Conservation (phyloP, 2,888 invertebrate genomes). For the Andrena hattorfiana region DNA sequence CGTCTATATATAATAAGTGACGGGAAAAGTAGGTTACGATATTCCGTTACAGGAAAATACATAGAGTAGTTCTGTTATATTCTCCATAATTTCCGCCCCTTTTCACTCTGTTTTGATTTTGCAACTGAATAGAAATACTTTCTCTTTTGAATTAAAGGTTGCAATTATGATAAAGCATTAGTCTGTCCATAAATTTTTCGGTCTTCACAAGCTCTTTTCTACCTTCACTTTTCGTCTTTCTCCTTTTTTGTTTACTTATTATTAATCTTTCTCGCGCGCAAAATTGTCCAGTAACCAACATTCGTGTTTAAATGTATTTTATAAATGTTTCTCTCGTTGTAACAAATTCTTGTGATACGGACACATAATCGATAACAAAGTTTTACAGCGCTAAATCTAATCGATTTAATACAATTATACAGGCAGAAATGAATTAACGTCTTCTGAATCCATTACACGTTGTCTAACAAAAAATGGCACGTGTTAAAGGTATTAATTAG, state of each 20-base stretch:
- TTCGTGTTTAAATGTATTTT: constrained; percentile 27
- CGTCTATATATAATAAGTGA: too few species aligned
- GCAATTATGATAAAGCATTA: constrained; percentile 74
- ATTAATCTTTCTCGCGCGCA: constrained; percentile 4
- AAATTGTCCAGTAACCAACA: constrained; percentile 22
- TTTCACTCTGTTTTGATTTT: too few species aligned
- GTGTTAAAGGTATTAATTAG: neutral
- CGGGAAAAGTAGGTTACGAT: too few species aligned
- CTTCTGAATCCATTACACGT: neutral
- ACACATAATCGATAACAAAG: constrained; percentile 28
- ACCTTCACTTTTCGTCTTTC: neutral
- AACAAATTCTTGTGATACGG: constrained; percentile 32
- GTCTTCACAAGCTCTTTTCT: constrained; percentile 23
- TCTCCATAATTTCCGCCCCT: too few species aligned
- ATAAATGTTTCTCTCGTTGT: constrained; percentile 24
- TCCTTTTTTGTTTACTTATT: neutral
- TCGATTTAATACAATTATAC: constrained; percentile 9
- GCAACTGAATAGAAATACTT: too few species aligned
- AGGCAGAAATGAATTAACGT: constrained; percentile 1
- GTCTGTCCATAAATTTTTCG: constrained; percentile 74
- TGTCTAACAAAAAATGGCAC: constrained; percentile 1
- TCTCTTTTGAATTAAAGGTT: too few species aligned
- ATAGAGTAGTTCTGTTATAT: too few species aligned
- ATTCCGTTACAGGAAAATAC: too few species aligned
- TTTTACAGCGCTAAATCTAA: constrained; percentile 33